Evolutionary conservation across 2,113 vertebrate genomes (phyloP).

Genomic region (Pica pica): DNA sequence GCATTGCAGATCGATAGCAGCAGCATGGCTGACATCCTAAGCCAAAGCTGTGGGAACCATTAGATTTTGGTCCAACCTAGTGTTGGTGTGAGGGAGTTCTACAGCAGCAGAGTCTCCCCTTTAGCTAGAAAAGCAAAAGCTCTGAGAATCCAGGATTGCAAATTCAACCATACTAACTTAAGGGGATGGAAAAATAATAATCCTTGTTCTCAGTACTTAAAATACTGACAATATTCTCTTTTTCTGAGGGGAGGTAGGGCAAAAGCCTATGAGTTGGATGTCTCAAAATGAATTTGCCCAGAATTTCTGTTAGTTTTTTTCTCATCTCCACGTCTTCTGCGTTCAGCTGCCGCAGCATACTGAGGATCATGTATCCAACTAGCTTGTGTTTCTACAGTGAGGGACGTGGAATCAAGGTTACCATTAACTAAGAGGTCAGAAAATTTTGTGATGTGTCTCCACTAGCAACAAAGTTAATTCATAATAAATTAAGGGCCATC

Average conservation of each 20-base stretch:
- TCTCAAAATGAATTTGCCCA: background rate
- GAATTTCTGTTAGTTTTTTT: background rate
- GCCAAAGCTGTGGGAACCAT: background rate
- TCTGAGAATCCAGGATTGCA: background rate
- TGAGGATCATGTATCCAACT: background rate
- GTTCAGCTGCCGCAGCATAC: background rate
- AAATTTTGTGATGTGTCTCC: background rate
- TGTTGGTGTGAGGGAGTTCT: background rate
- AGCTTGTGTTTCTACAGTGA: background rate
- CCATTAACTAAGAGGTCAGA: background rate
- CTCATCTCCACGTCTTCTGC: background rate
- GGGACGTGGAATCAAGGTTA: background rate
- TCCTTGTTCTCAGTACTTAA: background rate
- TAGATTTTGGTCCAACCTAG: background rate
- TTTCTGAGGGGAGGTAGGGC: background rate
- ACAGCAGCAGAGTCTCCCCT: background rate
- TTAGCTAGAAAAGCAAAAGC: background rate
- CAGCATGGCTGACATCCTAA: background rate
- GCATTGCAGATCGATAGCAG: background rate
- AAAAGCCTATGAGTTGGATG: background rate
- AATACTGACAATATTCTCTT: background rate
- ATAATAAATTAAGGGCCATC: background rate
- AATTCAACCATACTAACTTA: background rate
- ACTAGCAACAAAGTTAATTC: background rate
- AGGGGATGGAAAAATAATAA: background rate